Percentiles rank a stretch among this genome's conserved stretches.
Evolutionary conservation across 1,140 invertebrate species (phyloP).

Genomic region (Oscheius sp.): DNA sequence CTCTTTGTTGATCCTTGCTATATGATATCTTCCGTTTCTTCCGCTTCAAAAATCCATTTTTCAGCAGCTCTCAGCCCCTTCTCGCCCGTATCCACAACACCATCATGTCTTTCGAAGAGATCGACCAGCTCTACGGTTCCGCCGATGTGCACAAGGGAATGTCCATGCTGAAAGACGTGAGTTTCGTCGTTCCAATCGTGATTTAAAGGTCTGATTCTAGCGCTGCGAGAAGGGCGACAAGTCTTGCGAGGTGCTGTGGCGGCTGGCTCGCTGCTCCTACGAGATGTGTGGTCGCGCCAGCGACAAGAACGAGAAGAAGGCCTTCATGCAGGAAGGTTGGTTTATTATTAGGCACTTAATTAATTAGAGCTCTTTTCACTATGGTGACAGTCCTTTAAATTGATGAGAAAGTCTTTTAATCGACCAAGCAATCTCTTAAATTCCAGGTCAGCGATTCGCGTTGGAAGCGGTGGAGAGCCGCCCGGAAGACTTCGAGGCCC

Average conservation of each 20-base stretch:
- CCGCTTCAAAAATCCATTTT: too few relatives aligned
- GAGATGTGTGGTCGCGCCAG: background rate
- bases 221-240: conserved; percentile 5
- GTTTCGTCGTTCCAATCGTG: too few relatives aligned
- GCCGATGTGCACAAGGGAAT: too few relatives aligned
- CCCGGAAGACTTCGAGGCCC: background rate
- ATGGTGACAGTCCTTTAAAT: background rate
- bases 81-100: too few relatives aligned
- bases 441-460: background rate
- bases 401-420: background rate
- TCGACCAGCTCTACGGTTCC: too few relatives aligned
- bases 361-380: background rate
- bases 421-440: background rate
- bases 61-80: too few relatives aligned
- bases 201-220: too few relatives aligned
- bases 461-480: conserved; percentile 9
- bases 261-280: background rate
- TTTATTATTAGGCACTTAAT: background rate
- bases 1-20: too few relatives aligned
- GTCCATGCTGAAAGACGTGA: too few relatives aligned
- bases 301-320: background rate
- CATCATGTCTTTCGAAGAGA: too few relatives aligned
- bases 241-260: conserved; percentile 6
- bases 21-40: too few relatives aligned
- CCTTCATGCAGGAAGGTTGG: background rate